Base-by-base conservation (phyloP, 2,797 vertebrate genomes). In the Crotalus adamanteus region DNA sequence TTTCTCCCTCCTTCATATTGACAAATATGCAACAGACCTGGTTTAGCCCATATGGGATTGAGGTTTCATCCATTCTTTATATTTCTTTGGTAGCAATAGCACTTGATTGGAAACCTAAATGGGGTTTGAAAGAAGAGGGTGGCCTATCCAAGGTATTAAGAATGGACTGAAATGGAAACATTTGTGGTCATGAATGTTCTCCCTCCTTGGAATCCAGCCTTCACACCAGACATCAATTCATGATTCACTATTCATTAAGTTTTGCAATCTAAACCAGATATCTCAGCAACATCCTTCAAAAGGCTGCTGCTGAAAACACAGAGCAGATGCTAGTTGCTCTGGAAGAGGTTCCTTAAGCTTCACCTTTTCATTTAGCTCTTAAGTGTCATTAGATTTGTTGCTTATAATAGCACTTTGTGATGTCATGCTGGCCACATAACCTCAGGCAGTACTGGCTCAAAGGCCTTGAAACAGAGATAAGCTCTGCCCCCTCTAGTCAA, bases 31-130 rank as follows among this genome's bases (percentile, higher is more conserved):
- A 2, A 61, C 4, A 61, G 93, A 31, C 37, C 85, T 51, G 6
- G 0, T 18, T 0, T 1, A 90, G 57, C 47, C 20, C 26, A 2
- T 1, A 90, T 47, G 85, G 86, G 63, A 4, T 28, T 0, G 0
- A 28, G 0, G 25, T 12, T 83, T 69, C 7, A 11, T 14, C 31
- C 22, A 0, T 0, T 69, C 56, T 73, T 87, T 42, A 0, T 1
- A 26, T 92, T 86, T 22, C 37, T 53, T 12, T 22, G 16, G 28
- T 22, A 31, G 63, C 89, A 90, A 31, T 22, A 1, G 53, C 90
- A 91, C 53, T 55, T 6, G n/a, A 42, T 2, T 69, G 37, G 53
- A 83, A 92, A 63, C 22, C 20, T 25, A 9, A 63, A 91, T 22
- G 3, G 53, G 31, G 55, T 18, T 63, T 55, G 28, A 12, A 22